phyloP scores from a whole-genome alignment of 2,797 vertebrate genomes.

The Notamacropus eugenii region DNA sequence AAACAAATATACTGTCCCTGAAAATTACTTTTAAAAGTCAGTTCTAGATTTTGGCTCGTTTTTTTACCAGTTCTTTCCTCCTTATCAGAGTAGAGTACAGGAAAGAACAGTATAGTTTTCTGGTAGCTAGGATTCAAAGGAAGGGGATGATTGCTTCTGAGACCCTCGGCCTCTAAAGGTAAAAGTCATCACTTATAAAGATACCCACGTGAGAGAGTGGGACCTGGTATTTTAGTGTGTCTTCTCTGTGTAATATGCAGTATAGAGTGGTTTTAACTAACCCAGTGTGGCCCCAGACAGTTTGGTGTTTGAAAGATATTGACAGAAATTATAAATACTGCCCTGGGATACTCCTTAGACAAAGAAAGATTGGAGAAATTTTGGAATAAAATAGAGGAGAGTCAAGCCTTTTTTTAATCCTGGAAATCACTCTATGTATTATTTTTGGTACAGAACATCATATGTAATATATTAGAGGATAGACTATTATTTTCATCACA shows the following conservation, averaged over 20 bases:
- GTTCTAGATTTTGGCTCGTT: background rate
- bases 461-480: background rate
- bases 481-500: background rate
- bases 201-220: background rate
- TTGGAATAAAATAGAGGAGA: background rate
- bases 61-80: slow-evolving; percentile 6
- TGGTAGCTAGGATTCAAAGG: background rate
- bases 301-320: background rate
- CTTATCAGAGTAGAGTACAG: background rate
- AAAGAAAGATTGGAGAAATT: background rate
- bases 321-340: background rate
- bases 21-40: background rate
- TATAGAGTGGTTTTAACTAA: background rate
- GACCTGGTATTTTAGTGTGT: background rate
- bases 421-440: background rate
- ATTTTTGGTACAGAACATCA: background rate
- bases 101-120: background rate
- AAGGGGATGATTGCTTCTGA: background rate
- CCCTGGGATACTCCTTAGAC: background rate
- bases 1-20: fast-evolving
- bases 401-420: background rate
- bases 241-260: background rate
- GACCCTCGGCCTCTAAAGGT: background rate
- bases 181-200: background rate
- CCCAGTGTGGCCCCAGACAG: background rate